Conservation (phyloP, 2,113 vertebrate species). For the Mesoclemmys tuberculata region DNA sequence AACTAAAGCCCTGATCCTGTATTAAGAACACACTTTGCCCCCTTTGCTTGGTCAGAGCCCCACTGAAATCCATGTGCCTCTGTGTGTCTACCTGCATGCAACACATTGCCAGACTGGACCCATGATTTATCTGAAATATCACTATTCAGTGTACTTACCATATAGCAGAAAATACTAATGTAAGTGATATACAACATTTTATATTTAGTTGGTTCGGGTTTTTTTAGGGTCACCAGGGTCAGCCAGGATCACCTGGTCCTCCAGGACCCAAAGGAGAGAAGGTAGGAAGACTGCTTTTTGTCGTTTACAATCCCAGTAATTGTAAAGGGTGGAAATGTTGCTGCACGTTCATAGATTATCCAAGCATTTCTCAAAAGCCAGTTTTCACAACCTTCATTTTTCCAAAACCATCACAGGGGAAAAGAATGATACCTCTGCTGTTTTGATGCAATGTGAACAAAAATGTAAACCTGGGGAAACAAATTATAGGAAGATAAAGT, state of each 20-base stretch:
- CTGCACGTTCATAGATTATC: neutral
- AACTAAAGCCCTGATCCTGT: neutral
- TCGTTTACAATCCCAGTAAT: neutral
- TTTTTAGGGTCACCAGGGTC: constrained; percentile 90
- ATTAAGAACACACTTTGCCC: neutral
- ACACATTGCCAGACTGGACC: neutral
- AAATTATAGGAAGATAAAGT: neutral
- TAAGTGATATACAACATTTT: neutral
- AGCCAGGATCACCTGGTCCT: constrained; percentile 84
- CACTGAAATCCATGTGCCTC: neutral
- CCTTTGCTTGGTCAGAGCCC: neutral
- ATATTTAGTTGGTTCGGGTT: neutral
- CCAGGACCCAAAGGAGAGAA: constrained; percentile 97
- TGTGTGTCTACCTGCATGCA: neutral
- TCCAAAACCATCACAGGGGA: neutral
- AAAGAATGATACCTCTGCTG: neutral
- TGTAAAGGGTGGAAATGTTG: neutral
- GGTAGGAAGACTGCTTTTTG: constrained; percentile 72
- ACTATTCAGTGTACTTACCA: neutral
- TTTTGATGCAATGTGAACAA: neutral
- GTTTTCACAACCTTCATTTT: neutral
- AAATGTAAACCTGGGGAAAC: constrained; percentile 7
- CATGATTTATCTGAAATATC: neutral
- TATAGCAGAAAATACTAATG: neutral
- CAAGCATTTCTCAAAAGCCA: neutral